A percentile compares a stretch with the other conserved stretches of the same genome.
Conservation (phyloP, 2,797 vertebrate species). For the Sebastes iracundus region DNA sequence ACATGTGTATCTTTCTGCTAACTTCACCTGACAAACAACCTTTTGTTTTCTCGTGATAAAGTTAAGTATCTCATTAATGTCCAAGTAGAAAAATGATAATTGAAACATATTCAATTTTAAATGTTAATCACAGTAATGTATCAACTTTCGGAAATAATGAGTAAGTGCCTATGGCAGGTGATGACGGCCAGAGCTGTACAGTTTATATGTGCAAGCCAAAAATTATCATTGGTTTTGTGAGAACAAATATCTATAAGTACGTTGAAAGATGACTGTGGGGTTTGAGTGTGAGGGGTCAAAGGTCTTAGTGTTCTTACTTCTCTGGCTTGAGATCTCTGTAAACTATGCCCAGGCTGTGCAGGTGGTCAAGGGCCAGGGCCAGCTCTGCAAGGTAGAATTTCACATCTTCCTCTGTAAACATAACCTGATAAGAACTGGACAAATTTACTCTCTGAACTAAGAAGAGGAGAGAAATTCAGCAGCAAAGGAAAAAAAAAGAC, state of each 20-base stretch:
- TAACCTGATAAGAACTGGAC: constrained; percentile 99
- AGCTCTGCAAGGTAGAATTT: constrained; percentile 99
- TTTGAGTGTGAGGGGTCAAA: constrained; percentile 17
- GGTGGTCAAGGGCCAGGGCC: constrained; percentile 98
- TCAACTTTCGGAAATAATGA: neutral
- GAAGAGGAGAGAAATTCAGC: constrained; percentile 68
- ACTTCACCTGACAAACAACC: too few species aligned
- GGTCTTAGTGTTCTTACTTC: constrained; percentile 87
- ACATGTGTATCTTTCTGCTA: too few species aligned
- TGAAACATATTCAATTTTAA: neutral
- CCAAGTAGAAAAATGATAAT: too few species aligned
- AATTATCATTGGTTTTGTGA: neutral
- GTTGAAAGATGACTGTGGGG: neutral
- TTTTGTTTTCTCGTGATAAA: too few species aligned
- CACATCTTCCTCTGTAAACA: constrained; percentile 99
- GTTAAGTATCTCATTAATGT: neutral
- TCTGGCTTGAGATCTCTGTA: constrained; percentile 99
- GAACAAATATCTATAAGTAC: neutral
- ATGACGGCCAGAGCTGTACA: neutral
- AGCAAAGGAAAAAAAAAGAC: constrained; percentile 49
- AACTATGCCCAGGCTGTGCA: constrained; percentile 98
- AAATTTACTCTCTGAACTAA: constrained; percentile 94
- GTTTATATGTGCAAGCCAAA: neutral
- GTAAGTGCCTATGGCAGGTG: neutral
- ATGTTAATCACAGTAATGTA: neutral